Conservation (phyloP, 2,797 vertebrate genomes). For the Xenentodon cancila region DNA sequence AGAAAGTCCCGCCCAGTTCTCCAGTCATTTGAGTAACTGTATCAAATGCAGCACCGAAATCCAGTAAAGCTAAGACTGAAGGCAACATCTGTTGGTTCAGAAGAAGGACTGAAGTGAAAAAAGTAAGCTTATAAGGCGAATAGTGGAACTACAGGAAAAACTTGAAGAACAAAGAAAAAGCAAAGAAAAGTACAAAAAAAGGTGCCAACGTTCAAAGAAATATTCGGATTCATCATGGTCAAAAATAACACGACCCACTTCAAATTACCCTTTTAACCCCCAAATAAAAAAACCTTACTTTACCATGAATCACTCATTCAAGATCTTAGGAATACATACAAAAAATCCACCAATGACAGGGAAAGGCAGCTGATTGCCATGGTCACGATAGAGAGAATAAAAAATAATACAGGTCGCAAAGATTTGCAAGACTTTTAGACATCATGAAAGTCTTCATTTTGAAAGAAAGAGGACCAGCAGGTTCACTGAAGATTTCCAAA, state of each 20-base stretch:
- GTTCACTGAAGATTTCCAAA: not conserved
- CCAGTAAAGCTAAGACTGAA: not conserved
- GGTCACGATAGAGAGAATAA: not conserved
- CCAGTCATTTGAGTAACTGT: too few species aligned
- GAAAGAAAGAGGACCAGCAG: conserved; percentile 1
- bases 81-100: not conserved
- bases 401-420: conserved; percentile 5
- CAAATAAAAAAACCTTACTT: not conserved
- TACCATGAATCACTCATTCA: conserved; percentile 10
- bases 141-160: not conserved
- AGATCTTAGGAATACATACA: conserved; percentile 5
- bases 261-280: not conserved
- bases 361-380: conserved; percentile 3
- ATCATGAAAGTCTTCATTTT: conserved; percentile 2
- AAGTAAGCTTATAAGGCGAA: conserved; percentile 1
- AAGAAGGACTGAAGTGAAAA: conserved; percentile 3
- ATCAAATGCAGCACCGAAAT: too few species aligned
- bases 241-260: not conserved
- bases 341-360: conserved; percentile 5
- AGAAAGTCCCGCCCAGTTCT: too few species aligned
- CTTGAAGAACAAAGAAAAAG: conserved; percentile 2
- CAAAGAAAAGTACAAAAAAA: conserved; percentile 2
- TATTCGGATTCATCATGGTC: not conserved
- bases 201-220: conserved; percentile 6
- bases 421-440: not conserved